Conservation (phyloP, 1,140 invertebrate genomes). For the Diachasmimorpha longicaudata region DNA sequence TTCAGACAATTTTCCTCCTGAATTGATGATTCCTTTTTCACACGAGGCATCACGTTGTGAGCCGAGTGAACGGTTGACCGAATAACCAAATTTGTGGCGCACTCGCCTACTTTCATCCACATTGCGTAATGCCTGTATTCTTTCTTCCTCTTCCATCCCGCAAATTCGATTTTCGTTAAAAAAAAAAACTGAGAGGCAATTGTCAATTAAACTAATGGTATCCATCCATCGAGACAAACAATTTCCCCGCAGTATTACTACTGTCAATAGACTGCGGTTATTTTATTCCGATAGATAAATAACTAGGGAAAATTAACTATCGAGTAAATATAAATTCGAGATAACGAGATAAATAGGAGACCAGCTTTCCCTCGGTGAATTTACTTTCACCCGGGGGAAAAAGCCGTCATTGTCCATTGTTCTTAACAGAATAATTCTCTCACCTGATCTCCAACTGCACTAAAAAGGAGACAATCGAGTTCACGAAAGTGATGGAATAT, state of each 20-base stretch:
- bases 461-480: background rate
- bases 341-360: constrained; percentile 24
- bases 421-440: constrained; percentile 24
- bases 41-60: constrained; percentile 38
- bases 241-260: no score
- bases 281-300: background rate
- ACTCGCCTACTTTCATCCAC: constrained; percentile 51
- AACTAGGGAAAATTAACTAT: background rate
- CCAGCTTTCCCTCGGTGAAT: constrained; percentile 32
- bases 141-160: background rate
- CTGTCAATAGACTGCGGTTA: no score
- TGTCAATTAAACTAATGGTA: background rate
- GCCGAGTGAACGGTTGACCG: constrained; percentile 48
- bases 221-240: no score
- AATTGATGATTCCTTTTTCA: background rate
- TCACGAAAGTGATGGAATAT: constrained; percentile 3
- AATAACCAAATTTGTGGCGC: constrained; percentile 58
- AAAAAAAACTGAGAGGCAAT: background rate
- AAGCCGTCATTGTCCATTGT: constrained; percentile 33
- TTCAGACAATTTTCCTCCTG: background rate
- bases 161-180: background rate
- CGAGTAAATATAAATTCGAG: background rate
- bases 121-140: constrained; percentile 39
- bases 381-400: constrained; percentile 38
- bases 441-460: background rate